Evolutionary conservation across 2,797 vertebrate genomes (phyloP), one percentile per base, ranked within the genome.

Genomic region (Poeciliopsis turneri): DNA sequence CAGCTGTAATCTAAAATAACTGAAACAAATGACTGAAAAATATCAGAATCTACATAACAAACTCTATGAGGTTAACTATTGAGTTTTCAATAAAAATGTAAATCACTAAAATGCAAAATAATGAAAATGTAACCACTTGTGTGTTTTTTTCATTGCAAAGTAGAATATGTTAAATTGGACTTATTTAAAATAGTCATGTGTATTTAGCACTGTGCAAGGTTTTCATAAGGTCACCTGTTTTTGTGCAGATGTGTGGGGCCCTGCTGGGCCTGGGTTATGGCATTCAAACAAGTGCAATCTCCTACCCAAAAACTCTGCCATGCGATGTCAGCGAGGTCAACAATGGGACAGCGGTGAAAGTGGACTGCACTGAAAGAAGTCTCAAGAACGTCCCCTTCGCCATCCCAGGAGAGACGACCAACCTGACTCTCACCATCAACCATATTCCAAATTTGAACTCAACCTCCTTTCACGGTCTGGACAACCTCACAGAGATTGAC

Each of bases 351-450:
- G 80, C 74, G 0, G 95, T 99, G 84, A 90, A 59, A 0, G 98
- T 98, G 78, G 96, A 99, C 91, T 99, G 98, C 90, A 97, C 95
- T 0, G 94, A 97, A 28, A 95, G 95, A 45, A 91, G 79, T 45
- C 95, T 99, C 72, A 94, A 13, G 0, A 73, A 92, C 18, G 84
- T 99, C 25, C 98, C 98, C 1, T 51, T 0, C 2, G 96, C 95
- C 75, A 98, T 99, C 87, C 97, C 98, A 1, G n/a, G 30, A 82
- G 97, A 97, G 0, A 88, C 95, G 11, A 99, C 98, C 83, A 99
- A 99, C 88, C 93, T 99, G 84, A 99, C 97, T 0, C 95, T 99
- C 79, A 98, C 96, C 82, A 98, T 99, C 90, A 99, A 99, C 89
- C 95, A 96, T 69, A 98, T 99, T 61, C 94, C 95, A 1, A 69